Conservation (phyloP, 2,113 vertebrate species). For the Apus apus region DNA sequence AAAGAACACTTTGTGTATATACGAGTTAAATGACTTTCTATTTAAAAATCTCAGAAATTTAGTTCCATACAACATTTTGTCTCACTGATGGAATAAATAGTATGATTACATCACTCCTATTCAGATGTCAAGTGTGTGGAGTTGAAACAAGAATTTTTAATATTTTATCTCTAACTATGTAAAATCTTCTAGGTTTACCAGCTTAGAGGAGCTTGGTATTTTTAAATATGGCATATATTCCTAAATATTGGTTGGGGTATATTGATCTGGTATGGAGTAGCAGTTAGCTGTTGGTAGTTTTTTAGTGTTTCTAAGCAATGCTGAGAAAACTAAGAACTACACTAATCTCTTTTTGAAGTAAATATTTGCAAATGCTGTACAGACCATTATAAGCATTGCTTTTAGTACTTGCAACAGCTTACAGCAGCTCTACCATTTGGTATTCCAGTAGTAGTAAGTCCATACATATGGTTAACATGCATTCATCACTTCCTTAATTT, state of each 20-base stretch:
- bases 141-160: slow-evolving; percentile 69
- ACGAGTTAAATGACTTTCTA: slow-evolving; percentile 73
- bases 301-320: slow-evolving; percentile 74
- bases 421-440: slow-evolving; percentile 50
- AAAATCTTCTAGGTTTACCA: slow-evolving; percentile 71
- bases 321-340: slow-evolving; percentile 66
- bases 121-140: slow-evolving; percentile 73
- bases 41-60: slow-evolving; percentile 73
- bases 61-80: slow-evolving; percentile 73
- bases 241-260: slow-evolving; percentile 71
- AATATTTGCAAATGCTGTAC: slow-evolving; percentile 63
- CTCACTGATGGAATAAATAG: slow-evolving; percentile 74
- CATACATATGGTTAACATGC: background rate
- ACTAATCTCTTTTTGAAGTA: slow-evolving; percentile 56
- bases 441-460: slow-evolving; percentile 46
- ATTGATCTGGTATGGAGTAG: slow-evolving; percentile 71
- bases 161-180: slow-evolving; percentile 69
- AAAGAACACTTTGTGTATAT: slow-evolving; percentile 76
- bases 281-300: slow-evolving; percentile 72
- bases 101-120: slow-evolving; percentile 67
- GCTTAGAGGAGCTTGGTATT: slow-evolving; percentile 72
- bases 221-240: slow-evolving; percentile 78
- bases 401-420: slow-evolving; percentile 50
- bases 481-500: slow-evolving; percentile 63
- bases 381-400: slow-evolving; percentile 47